phyloP scores from a whole-genome alignment of 2,113 vertebrate genomes.

The Martes martes region DNA sequence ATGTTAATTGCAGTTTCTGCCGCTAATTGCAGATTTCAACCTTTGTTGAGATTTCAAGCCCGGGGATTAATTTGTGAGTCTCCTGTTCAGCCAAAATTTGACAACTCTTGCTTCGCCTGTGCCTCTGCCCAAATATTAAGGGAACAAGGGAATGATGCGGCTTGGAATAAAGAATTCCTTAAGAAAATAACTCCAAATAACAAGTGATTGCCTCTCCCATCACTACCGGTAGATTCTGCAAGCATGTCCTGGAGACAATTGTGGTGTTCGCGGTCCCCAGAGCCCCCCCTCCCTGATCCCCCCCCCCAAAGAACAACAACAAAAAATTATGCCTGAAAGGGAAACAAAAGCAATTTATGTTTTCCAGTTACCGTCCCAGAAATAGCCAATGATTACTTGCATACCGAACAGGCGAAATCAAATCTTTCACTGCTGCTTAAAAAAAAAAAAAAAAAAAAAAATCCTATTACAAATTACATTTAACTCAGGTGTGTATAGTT shows the following conservation, averaged over 20 bases:
- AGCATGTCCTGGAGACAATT: conserved; percentile 73
- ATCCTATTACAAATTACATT: conserved; percentile 82
- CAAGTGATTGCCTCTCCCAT: conserved; percentile 75
- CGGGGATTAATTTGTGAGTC: conserved; percentile 85
- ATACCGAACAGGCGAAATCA: conserved; percentile 79
- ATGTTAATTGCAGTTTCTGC: conserved; percentile 81
- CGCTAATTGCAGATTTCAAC: conserved; percentile 79
- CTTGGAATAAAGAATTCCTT: conserved; percentile 74
- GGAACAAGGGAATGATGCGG: conserved; percentile 61
- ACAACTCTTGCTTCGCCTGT: conserved; percentile 76
- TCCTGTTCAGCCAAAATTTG: conserved; percentile 76
- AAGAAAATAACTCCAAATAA: conserved; percentile 73
- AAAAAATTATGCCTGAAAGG: conserved; percentile 82
- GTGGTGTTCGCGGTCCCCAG: conserved; percentile 72
- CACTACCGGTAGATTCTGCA: conserved; percentile 76
- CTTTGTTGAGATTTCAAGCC: conserved; percentile 77
- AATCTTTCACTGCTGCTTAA: conserved; percentile 77
- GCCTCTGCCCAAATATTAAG: conserved; percentile 69
- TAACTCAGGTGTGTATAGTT: conserved; percentile 79
- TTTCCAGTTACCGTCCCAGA: conserved; percentile 76
- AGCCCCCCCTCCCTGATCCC: conserved; percentile 40
- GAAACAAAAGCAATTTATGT: conserved; percentile 84
- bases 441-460: conserved; percentile 66
- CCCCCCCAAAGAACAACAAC: conserved; percentile 73
- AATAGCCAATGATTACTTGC: conserved; percentile 80